Base-by-base conservation (phyloP, 1,140 invertebrate genomes). In the Goniozus legneri region DNA sequence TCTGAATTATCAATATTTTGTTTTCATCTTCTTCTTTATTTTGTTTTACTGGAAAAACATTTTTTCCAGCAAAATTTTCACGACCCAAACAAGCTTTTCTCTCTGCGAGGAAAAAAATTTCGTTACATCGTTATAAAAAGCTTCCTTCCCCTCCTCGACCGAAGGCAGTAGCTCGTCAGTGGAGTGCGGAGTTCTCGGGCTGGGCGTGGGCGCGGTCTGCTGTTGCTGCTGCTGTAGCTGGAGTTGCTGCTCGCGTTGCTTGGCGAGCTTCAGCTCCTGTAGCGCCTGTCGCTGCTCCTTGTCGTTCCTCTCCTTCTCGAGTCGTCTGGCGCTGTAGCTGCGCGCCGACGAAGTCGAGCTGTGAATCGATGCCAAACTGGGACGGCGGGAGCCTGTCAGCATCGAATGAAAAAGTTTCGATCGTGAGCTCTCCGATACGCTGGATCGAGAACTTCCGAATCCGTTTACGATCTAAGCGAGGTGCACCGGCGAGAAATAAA, bases 361-460 rank as follows among this genome's bases (percentile, higher is more conserved):
- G 66, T 89, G 87, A 52, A 89, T 78, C 43, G 87, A 89, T 47
- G 84, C 84, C 77, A 88, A 74, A 80, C 86, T 89, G 72, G 87
- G 86, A 77, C 86, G 82, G 78, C 87, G 80, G 61, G 88, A 89
- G 81, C 87, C 88, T 90, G 74, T 12, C 40, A 38, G n/a, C n/a
- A n/a, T n/a, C n/a, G n/a, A n/a, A n/a, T n/a, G n/a, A n/a, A n/a
- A n/a, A n/a, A n/a, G n/a, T n/a, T n/a, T n/a, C n/a, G n/a, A n/a
- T n/a, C n/a, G n/a, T n/a, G n/a, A n/a, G n/a, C n/a, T n/a, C n/a
- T n/a, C n/a, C n/a, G n/a, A n/a, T n/a, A n/a, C n/a, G n/a, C n/a
- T n/a, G n/a, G n/a, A n/a, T n/a, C n/a, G n/a, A n/a, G n/a, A n/a
- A n/a, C n/a, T n/a, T n/a, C n/a, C n/a, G n/a, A n/a, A n/a, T n/a